phyloP scores from a whole-genome alignment of 2,888 invertebrate species.

The Ophioninae sp. region DNA sequence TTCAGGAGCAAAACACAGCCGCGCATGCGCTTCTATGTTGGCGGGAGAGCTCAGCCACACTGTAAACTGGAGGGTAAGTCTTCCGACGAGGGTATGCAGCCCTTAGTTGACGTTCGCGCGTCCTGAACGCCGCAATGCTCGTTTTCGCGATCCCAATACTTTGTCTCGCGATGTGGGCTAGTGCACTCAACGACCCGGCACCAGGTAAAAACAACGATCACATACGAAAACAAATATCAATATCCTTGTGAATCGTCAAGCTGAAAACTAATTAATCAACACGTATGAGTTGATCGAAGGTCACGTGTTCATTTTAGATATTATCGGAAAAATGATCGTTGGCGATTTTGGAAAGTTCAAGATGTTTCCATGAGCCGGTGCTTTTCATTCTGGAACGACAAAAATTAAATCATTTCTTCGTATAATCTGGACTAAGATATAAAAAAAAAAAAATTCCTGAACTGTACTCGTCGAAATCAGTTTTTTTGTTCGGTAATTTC shows the following conservation, averaged over 20 bases:
- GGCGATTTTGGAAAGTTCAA: too few species aligned
- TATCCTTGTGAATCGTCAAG: conserved; percentile 2
- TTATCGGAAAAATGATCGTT: too few species aligned
- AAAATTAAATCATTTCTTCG: too few species aligned
- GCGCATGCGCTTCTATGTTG: conserved; percentile 70
- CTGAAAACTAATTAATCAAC: neutral
- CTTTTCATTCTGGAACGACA: too few species aligned
- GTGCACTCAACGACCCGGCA: conserved; percentile 77
- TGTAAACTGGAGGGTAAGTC: conserved; percentile 62
- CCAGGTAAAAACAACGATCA: conserved; percentile 72
- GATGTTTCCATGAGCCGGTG: too few species aligned
- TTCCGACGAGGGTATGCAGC: conserved; percentile 62
- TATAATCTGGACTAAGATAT: too few species aligned
- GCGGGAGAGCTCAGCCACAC: conserved; percentile 68
- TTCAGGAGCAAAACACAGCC: conserved; percentile 3
- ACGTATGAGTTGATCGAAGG: too few species aligned
- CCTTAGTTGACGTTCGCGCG: conserved; percentile 79
- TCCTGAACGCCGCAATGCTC: conserved; percentile 75
- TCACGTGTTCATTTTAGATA: too few species aligned
- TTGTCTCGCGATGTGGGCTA: conserved; percentile 76
- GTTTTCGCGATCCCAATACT: conserved; percentile 75
- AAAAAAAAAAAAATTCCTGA: too few species aligned
- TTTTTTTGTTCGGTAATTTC: too few species aligned
- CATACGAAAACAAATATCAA: conserved; percentile 1
- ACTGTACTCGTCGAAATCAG: too few species aligned